phyloP scores from a whole-genome alignment of 2,888 invertebrate species.

The Apomyelois bistriatella region DNA sequence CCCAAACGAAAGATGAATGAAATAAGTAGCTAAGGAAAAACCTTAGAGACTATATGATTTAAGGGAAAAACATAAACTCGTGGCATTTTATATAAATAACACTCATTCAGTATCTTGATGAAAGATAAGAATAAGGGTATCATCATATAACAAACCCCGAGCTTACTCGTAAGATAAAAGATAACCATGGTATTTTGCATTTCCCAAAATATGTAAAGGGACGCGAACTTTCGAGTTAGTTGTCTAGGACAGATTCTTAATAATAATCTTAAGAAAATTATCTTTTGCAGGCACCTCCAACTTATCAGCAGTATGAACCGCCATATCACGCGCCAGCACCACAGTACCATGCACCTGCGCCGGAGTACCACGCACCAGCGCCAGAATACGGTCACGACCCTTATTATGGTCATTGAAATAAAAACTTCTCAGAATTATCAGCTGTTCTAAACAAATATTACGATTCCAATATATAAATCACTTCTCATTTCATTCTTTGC shows the following conservation, averaged over 20 bases:
- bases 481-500: slow-evolving; percentile 33
- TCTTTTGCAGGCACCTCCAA: slow-evolving; percentile 20
- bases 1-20: too few relatives aligned
- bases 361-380: slow-evolving; percentile 19
- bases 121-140: too few relatives aligned
- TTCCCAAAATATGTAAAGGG: too few relatives aligned
- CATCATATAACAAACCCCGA: too few relatives aligned
- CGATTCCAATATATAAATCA: slow-evolving; percentile 5
- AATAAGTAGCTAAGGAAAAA: too few relatives aligned
- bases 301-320: slow-evolving; percentile 20
- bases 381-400: slow-evolving; percentile 47
- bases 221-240: too few relatives aligned
- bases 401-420: slow-evolving; percentile 55
- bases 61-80: too few relatives aligned
- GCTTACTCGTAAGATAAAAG: too few relatives aligned
- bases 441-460: slow-evolving; percentile 10
- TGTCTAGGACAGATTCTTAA: neutral
- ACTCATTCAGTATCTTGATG: too few relatives aligned
- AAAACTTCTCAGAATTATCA: slow-evolving; percentile 15
- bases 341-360: slow-evolving; percentile 17
- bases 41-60: too few relatives aligned
- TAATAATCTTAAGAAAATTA: neutral
- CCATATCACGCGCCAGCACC: slow-evolving; percentile 18
- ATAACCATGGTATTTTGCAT: too few relatives aligned
- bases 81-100: too few relatives aligned